Base-by-base conservation (phyloP, 2,888 invertebrate genomes). In the Ophion costatus region DNA sequence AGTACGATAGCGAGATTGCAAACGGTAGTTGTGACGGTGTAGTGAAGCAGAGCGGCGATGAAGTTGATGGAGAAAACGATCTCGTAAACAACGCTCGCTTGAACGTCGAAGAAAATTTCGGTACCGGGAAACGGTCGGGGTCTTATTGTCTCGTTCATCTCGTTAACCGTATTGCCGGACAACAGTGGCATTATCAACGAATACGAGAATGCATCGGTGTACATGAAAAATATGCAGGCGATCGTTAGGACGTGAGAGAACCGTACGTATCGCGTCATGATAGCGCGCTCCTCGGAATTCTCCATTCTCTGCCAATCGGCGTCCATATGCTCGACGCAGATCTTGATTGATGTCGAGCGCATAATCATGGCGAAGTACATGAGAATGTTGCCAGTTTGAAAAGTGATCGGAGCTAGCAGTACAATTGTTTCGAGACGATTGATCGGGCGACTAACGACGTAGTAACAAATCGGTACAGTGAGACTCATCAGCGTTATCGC, bases 41-140 rank as follows among this genome's bases (percentile, higher is more conserved):
- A 87, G 10, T 83, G 63, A 11, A 89, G 6, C 0, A 86, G 64
- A 0, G 85, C 88, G 0, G 86, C 75, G 0, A 88, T 0, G 33
- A 83, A 82, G 29, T 89, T 89, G 7, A 82, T 11, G 4, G 66
- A 73, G 10, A 87, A 89, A 2, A 89, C 45, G 0, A 90, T 87
- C 63, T 90, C 89, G 59, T 88, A 89, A 14, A 81, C 17, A 0
- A 88, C 87, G 20, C 83, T 87, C 0, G 64, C 20, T 5, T 87
- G 87, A 0, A 82, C 57, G 45, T 90, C 88, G 1, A 88, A 56
- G 14, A 89, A 84, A 0, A 86, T 82, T 0, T 88, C 86, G 79
- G 63, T 90, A 22, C 91, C 88, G 1, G 91, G 92, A 63, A 88
- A 91, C 0, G 89, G 86, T 6, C 90, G 87, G 0, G 88, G 84